Percentiles rank a stretch among this genome's conserved stretches.
These are phyloP conservation scores for Diadophis punctatus DNA, from an alignment of 2,113 vertebrate species.

Conservation along the genomic window DNA sequence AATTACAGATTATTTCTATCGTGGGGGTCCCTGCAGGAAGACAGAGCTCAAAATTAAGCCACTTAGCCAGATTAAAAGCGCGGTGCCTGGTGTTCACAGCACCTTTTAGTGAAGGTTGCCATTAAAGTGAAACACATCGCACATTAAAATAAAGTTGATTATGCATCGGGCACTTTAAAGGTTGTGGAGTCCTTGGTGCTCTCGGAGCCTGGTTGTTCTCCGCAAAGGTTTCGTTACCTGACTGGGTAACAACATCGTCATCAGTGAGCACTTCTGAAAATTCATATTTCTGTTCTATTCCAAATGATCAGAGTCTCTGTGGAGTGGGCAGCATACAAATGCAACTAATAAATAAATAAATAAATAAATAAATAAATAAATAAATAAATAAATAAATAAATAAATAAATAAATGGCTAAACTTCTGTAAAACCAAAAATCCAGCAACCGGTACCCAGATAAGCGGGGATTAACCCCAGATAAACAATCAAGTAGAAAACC, in stretches of 20 bases:
- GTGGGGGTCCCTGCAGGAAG: rapidly evolving
- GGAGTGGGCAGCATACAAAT: too few relatives aligned
- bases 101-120: neutral
- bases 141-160: neutral
- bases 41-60: neutral
- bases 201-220: neutral
- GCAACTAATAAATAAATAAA: too few relatives aligned
- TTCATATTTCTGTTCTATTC: neutral
- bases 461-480: neutral
- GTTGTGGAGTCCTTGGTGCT: neutral
- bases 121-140: neutral
- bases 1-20: neutral
- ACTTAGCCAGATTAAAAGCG: neutral
- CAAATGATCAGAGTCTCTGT: neutral
- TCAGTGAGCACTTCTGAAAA: neutral
- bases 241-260: neutral
- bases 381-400: too few relatives aligned
- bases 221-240: neutral
- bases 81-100: neutral
- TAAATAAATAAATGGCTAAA: too few relatives aligned
- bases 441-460: neutral
- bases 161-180: neutral
- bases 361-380: too few relatives aligned
- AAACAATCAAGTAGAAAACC: neutral
- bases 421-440: neutral